phyloP scores from a whole-genome alignment of 2,888 invertebrate genomes.

The Noctua pronuba region DNA sequence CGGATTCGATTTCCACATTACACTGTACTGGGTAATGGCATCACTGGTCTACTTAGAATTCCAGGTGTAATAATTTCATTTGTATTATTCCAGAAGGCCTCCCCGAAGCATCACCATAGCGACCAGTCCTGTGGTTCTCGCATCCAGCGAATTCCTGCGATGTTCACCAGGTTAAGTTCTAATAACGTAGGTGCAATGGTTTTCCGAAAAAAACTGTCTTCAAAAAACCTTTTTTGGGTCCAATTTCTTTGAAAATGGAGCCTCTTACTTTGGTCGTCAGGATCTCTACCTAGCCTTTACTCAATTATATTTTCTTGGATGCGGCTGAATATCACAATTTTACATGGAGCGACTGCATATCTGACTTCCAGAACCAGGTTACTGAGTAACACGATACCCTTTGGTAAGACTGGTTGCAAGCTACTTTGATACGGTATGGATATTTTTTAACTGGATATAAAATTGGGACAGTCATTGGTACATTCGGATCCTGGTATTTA shows the following conservation, averaged over 20 bases:
- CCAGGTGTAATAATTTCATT: neutral
- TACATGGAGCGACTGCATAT: neutral
- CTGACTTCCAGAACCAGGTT: neutral
- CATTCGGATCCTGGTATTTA: conserved; percentile 35
- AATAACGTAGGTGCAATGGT: neutral
- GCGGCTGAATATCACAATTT: neutral
- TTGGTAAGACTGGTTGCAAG: neutral
- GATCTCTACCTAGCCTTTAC: neutral
- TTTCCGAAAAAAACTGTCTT: neutral
- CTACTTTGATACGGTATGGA: neutral
- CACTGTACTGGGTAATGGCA: neutral
- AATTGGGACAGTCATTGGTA: neutral
- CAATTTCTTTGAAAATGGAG: neutral
- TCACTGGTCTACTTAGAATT: neutral
- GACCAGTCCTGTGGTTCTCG: neutral
- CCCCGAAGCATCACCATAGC: neutral
- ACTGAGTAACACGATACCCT: neutral
- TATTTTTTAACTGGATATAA: neutral
- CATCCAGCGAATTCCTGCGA: neutral
- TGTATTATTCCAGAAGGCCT: neutral
- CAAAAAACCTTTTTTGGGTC: neutral
- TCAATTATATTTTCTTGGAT: neutral
- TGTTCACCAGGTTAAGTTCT: too few species aligned
- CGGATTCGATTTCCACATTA: conserved; percentile 28
- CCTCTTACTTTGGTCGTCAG: neutral